Evolutionary conservation across 2,888 invertebrate genomes (phyloP).

Genomic region (Dioctria rufipes): DNA sequence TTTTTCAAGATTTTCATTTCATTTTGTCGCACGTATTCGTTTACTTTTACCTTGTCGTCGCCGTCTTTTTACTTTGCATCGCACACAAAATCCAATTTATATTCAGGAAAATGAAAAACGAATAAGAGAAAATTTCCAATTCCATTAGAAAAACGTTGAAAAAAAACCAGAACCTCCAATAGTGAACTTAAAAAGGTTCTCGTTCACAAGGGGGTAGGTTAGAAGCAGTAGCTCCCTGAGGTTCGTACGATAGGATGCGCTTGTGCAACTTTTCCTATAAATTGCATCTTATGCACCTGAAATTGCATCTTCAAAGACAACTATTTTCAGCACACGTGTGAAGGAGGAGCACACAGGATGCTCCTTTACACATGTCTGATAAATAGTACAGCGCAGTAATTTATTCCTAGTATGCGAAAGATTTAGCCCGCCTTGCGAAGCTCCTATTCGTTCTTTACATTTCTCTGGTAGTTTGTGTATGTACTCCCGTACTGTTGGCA

Average conservation of each 20-base stretch:
- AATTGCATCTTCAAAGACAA: constrained; percentile 32
- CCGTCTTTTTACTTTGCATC: constrained; percentile 32
- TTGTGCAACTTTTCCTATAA: constrained; percentile 5
- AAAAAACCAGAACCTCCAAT: constrained; percentile 1
- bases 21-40: constrained; percentile 38
- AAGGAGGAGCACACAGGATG: constrained; percentile 44
- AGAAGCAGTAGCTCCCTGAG: neutral
- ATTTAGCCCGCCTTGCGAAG: constrained; percentile 30
- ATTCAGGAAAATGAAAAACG: constrained; percentile 30
- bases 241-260: constrained; percentile 6
- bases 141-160: constrained; percentile 36
- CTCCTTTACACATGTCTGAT: constrained; percentile 51
- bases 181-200: constrained; percentile 17
- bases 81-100: constrained; percentile 51
- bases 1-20: constrained; percentile 27
- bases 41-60: constrained; percentile 22
- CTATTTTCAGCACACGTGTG: constrained; percentile 28
- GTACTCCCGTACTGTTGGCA: neutral
- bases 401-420: constrained; percentile 12
- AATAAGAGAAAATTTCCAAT: constrained; percentile 43
- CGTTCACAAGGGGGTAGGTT: constrained; percentile 21
- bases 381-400: constrained; percentile 52
- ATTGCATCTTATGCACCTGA: constrained; percentile 24
- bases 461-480: constrained; percentile 38
- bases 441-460: constrained; percentile 21